Evolutionary conservation across 2,113 vertebrate genomes (phyloP), one percentile per base, ranked within the genome.

Genomic region (Lagopus leucura): DNA sequence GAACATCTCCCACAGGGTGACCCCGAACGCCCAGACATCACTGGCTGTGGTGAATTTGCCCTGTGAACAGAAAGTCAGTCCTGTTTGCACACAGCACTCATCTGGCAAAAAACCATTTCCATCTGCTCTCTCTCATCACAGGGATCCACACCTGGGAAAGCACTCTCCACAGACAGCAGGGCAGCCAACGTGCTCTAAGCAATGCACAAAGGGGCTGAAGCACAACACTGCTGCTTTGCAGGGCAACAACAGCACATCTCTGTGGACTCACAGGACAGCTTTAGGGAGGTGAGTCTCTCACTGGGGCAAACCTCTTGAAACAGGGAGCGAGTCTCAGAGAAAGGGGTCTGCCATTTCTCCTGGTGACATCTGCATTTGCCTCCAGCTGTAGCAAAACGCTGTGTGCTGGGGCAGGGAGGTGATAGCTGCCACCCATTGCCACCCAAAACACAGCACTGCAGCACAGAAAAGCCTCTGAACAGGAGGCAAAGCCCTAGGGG

Each of bases 31-130:
- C 99, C 99, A 99, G 86, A 99, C 98, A 2, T 99, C 99, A 61
- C 99, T 99, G 80, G 99, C 99, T 54, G 99, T 99, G 74, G 99
- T 99, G 97, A 99, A 99, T 89, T 99, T 99, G 64, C 99, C 99
- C 99, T 99, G 89, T 3, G 65, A 81, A 86, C 61, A 92, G 6
- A 94, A 32, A 67, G 67, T 73, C 34, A 92, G 47, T 19, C 28
- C 10, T 1, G 30, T 25, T 1, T 71, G 40, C n/a, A 50, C 50
- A 45, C 54, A 16, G 34, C 0, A 1, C 21, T 42, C 30, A 2
- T 5, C 2, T 71, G 61, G 61, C 20, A 86, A 63, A 30, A 75
- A 25, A 7, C 17, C 14, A 8, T 9, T 11, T 2, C 67, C 18
- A 24, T 0, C 30, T 13, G 30, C 32, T 3, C 10, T 34, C n/a